Evolutionary conservation across 1,140 invertebrate genomes (phyloP).

Genomic region (Elymnias hypermnestra): DNA sequence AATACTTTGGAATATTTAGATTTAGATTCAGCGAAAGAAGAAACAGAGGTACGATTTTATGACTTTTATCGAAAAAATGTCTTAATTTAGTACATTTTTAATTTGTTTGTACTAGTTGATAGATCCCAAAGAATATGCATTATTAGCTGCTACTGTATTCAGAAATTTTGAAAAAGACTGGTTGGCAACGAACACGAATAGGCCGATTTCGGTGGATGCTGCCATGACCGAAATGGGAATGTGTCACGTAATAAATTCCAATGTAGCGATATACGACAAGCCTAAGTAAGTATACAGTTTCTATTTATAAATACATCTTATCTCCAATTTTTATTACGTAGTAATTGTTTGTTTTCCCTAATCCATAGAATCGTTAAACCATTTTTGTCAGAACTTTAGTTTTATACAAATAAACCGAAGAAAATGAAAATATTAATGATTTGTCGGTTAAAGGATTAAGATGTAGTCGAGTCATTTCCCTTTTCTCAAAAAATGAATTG

Average conservation of each 20-base stretch:
- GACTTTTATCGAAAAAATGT: neutral
- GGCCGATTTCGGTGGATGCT: conserved; percentile 57
- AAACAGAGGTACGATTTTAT: conserved; percentile 20
- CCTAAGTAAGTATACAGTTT: conserved; percentile 44
- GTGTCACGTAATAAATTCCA: conserved; percentile 81
- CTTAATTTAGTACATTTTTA: neutral
- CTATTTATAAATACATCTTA: too few species aligned
- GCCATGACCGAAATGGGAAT: conserved; percentile 80
- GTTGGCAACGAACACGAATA: conserved; percentile 58
- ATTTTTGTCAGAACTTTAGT: too few species aligned
- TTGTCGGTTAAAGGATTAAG: too few species aligned
- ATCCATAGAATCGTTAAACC: too few species aligned
- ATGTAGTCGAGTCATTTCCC: too few species aligned
- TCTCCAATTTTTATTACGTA: too few species aligned
- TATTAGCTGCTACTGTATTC: conserved; percentile 51
- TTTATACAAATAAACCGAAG: too few species aligned
- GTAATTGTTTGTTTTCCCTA: too few species aligned
- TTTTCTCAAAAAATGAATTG: too few species aligned
- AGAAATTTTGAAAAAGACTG: conserved; percentile 52
- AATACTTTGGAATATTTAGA: conserved; percentile 30
- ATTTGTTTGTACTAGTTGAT: conserved; percentile 22
- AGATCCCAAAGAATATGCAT: conserved; percentile 44
- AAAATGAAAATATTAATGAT: too few species aligned
- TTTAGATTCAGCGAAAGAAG: conserved; percentile 19
- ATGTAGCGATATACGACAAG: conserved; percentile 48